Conservation (phyloP, 2,888 invertebrate genomes). For the Hermaeophaga mercurialis region DNA sequence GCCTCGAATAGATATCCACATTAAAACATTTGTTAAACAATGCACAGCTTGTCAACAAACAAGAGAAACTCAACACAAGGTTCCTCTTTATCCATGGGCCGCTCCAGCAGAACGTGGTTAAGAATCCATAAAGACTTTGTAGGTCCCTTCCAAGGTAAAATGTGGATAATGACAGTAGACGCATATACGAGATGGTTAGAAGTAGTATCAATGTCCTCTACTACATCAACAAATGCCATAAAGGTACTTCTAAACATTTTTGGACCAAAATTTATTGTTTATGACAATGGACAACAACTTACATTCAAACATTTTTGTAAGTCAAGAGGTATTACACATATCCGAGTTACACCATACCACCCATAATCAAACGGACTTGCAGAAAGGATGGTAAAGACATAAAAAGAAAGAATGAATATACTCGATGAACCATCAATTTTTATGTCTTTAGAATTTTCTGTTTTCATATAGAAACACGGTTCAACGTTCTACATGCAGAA, state of each 20-base stretch:
- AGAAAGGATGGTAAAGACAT: constrained; percentile 29
- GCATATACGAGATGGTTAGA: constrained; percentile 29
- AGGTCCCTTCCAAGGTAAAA: constrained; percentile 39
- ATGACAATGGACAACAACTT: constrained; percentile 46
- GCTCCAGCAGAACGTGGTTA: constrained; percentile 34
- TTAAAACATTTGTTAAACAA: constrained; percentile 17
- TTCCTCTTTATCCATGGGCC: constrained; percentile 32
- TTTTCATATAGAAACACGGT: constrained; percentile 7
- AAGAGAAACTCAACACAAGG: constrained; percentile 23
- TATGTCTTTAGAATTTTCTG: background rate
- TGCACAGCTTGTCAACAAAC: constrained; percentile 32
- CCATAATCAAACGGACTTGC: constrained; percentile 32
- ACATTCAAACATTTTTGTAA: constrained; percentile 31
- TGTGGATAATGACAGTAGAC: constrained; percentile 37
- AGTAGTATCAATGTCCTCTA: constrained; percentile 30
- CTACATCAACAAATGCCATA: constrained; percentile 29
- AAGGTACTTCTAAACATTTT: constrained; percentile 33
- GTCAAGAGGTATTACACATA: constrained; percentile 25
- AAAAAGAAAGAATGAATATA: constrained; percentile 28
- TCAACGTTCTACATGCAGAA: constrained; percentile 1
- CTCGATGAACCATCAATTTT: no score
- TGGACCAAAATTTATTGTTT: constrained; percentile 42
- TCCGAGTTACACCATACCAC: constrained; percentile 28
- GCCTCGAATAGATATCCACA: constrained; percentile 34
- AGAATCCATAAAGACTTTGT: constrained; percentile 33